Base-by-base conservation (phyloP, 2,113 vertebrate species). In the Phalacrocorax carbo region DNA sequence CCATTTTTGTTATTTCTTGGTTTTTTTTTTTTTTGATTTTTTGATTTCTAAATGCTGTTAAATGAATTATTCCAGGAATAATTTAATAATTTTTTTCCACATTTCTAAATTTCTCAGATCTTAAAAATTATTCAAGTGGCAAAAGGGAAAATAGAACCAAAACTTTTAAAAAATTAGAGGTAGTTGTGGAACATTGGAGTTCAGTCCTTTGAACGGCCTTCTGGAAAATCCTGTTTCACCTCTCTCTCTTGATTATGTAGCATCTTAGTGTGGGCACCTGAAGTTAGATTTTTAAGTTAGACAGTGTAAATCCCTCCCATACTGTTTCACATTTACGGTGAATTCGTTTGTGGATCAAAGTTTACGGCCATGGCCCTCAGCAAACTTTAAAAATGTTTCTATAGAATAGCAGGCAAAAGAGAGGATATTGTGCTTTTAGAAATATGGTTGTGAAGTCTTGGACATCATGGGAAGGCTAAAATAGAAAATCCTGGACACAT, bases 341-440 rank as follows among this genome's bases (percentile, higher is more conserved):
- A 96, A 87, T 94, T 96, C 20, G 49, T 90, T 93, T 96, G 42
- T 48, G 64, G 29, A 80, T 90, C 82, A 85, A 90, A 85, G 61
- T 9, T 4, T 46, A 57, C 54, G 52, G 54, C 54, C 58, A 51
- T 44, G 65, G 38, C 20, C 51, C 82, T 82, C 76, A 93, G 38
- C 19, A 60, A 46, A 60, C 38, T 66, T 94, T 66, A 1, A 26
- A 66, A 92, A 95, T 66, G 15, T 77, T 92, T 90, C 62, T 93
- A 34, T 73, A 77, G 73, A 89, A 64, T 79, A 75, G 61, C 52
- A 82, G 60, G 72, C 38, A 88, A 77, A 88, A 88, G 55, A 87
- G 60, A 90, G 44, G 54, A 83, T 77, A 65, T 61, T 93, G 54
- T 93, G 66, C 49, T 91, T 91, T 91, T 62, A 91, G 76, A 90